Percentiles rank a stretch among this genome's conserved stretches.
phyloP scores from a whole-genome alignment of 2,888 invertebrate genomes.

The Pollenia angustigena region DNA sequence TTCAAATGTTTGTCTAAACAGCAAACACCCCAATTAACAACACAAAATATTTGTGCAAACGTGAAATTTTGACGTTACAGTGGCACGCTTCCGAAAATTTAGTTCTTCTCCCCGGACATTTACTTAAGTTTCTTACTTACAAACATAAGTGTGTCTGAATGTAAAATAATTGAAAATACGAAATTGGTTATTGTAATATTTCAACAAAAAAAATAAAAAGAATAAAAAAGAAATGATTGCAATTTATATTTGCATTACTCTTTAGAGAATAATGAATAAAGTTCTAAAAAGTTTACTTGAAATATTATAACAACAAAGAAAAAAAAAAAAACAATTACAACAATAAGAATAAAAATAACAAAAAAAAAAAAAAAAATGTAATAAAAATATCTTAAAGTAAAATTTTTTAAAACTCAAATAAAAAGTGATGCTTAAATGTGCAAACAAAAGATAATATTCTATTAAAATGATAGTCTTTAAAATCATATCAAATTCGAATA shows the following conservation, averaged over 20 bases:
- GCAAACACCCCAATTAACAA: no score
- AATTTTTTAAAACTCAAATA: constrained; percentile 28
- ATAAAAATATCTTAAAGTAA: constrained; percentile 28
- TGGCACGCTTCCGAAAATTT: background rate
- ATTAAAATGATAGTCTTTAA: constrained; percentile 2
- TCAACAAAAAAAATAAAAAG: constrained; percentile 22
- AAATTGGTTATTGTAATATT: constrained; percentile 68
- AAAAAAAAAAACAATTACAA: background rate
- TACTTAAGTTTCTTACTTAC: background rate
- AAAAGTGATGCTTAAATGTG: constrained; percentile 26
- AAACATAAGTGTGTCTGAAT: background rate
- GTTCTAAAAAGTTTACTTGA: constrained; percentile 53
- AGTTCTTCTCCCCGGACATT: constrained; percentile 27
- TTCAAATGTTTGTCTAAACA: no score
- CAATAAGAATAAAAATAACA: no score
- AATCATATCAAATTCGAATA: background rate
- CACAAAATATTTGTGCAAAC: no score
- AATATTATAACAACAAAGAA: constrained; percentile 28
- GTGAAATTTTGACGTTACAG: no score
- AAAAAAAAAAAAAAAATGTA: background rate
- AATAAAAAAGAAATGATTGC: constrained; percentile 27
- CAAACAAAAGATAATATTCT: background rate
- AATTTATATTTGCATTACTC: constrained; percentile 69
- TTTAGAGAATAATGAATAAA: constrained; percentile 68
- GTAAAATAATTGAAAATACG: constrained; percentile 63